Evolutionary conservation across 2,113 vertebrate genomes (phyloP).

Genomic region (Hippopotamus amphibius): DNA sequence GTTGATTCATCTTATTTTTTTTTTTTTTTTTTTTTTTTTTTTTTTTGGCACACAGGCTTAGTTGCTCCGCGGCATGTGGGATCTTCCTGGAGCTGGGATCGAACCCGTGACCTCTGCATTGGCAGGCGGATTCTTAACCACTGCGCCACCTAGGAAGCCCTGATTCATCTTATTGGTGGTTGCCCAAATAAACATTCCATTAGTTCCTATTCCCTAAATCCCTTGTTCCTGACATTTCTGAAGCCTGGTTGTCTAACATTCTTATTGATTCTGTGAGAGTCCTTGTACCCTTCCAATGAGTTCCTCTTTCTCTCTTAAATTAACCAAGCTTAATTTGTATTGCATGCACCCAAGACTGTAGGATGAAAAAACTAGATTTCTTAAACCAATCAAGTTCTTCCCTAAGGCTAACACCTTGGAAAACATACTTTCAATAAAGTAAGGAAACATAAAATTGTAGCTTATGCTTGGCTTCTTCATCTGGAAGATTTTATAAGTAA

Average conservation of each 20-base stretch:
- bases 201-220: background rate
- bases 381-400: background rate
- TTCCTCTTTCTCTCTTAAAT: background rate
- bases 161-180: background rate
- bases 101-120: no score
- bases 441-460: background rate
- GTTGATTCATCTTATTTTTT: background rate
- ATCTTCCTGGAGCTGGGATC: no score
- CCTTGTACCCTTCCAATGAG: background rate
- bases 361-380: background rate
- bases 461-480: background rate
- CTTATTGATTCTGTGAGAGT: background rate
- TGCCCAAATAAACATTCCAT: slow-evolving; percentile 39
- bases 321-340: background rate
- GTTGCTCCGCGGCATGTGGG: no score
- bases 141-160: no score
- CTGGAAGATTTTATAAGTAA: background rate
- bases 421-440: background rate
- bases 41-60: no score
- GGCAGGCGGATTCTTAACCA: no score
- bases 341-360: background rate
- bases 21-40: no score
- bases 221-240: background rate
- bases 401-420: background rate
- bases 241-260: background rate